Percentiles rank a stretch among this genome's conserved stretches.
phyloP scores from a whole-genome alignment of 2,888 invertebrate species.

The Lapara coniferarum region DNA sequence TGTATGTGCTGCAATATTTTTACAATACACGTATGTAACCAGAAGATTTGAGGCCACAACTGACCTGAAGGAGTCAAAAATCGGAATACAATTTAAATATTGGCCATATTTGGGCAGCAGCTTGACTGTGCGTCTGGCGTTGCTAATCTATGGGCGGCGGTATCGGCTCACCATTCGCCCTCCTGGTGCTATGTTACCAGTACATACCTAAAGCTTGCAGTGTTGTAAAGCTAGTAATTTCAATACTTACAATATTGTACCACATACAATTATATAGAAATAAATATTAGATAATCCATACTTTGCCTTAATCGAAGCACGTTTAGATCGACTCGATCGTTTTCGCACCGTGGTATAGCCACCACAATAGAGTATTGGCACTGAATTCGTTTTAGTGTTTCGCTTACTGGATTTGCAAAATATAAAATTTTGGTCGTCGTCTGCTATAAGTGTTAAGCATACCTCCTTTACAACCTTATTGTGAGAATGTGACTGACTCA shows the following conservation, averaged over 20 bases:
- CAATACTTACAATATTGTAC: background rate
- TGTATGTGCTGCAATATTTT: slow-evolving; percentile 9
- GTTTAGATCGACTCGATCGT: slow-evolving; percentile 16
- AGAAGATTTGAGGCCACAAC: too few species aligned
- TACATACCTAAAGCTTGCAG: too few species aligned
- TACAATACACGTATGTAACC: background rate
- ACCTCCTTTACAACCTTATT: background rate
- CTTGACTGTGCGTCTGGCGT: too few species aligned
- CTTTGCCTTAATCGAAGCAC: slow-evolving; percentile 22
- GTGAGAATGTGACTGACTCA: slow-evolving; percentile 10
- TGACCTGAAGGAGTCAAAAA: too few species aligned
- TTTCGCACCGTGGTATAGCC: slow-evolving; percentile 24
- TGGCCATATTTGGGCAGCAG: background rate
- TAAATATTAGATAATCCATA: slow-evolving; percentile 9
- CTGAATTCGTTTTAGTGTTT: background rate
- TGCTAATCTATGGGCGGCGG: background rate
- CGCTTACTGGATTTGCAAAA: slow-evolving; percentile 2
- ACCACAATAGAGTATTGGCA: slow-evolving; percentile 24
- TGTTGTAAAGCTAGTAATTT: background rate
- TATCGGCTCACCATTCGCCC: too few species aligned
- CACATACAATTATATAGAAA: background rate
- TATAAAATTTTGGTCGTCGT: background rate
- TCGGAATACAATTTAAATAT: too few species aligned
- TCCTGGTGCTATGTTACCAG: too few species aligned
- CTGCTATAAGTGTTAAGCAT: background rate